Conservation (phyloP, 2,113 vertebrate genomes). For the Pseudopipra pipra region DNA sequence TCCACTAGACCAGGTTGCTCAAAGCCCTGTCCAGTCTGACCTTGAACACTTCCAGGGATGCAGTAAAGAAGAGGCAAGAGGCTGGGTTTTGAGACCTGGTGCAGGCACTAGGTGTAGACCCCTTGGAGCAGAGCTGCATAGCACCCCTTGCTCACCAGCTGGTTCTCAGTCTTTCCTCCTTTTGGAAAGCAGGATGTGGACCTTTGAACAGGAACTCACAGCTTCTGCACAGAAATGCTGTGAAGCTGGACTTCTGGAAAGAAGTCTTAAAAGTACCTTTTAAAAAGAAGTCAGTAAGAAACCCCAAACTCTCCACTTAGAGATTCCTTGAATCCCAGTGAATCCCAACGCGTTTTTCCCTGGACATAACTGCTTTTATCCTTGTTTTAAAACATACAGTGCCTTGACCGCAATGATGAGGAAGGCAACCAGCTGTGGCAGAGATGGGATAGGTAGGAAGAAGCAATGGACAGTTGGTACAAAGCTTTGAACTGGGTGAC, state of each 20-base stretch:
- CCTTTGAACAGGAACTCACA: background rate
- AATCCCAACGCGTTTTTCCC: background rate
- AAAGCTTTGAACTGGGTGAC: background rate
- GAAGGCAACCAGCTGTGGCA: background rate
- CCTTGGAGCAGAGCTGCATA: background rate
- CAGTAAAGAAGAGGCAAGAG: background rate
- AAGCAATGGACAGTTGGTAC: background rate
- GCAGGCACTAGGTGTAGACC: fast-evolving
- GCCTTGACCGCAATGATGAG: background rate
- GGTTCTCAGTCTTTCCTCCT: fast-evolving
- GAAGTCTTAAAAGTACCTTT: fast-evolving
- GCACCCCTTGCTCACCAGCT: background rate
- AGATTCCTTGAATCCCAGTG: background rate
- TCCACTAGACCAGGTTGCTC: background rate
- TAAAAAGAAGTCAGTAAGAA: background rate
- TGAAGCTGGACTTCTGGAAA: background rate
- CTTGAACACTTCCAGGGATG: background rate
- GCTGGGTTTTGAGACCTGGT: fast-evolving
- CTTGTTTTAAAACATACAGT: background rate
- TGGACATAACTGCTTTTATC: background rate
- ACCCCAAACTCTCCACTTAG: background rate
- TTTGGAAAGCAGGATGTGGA: fast-evolving
- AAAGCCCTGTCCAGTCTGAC: background rate
- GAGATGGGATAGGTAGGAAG: background rate
- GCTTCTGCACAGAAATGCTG: background rate